Conservation (phyloP, 2,888 invertebrate genomes). For the Scaptomyza polygonia region DNA sequence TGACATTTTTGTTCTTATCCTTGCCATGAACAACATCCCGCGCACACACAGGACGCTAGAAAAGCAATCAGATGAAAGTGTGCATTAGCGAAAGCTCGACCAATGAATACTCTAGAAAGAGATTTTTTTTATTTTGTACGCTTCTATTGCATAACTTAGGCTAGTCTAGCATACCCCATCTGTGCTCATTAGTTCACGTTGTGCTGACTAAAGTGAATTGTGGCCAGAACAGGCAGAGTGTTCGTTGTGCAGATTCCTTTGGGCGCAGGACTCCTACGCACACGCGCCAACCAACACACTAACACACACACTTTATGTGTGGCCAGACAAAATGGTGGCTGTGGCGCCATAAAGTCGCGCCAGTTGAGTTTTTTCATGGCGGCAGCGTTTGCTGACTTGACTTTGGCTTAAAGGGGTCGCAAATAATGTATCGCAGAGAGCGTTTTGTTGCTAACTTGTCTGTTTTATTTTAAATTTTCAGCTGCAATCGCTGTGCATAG, state of each 20-base stretch:
- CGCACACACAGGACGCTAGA: constrained; percentile 31
- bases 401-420: constrained; percentile 11
- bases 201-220: constrained; percentile 40
- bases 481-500: constrained; percentile 26
- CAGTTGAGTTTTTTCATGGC: constrained; percentile 83
- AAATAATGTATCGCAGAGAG: neutral
- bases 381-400: constrained; percentile 61
- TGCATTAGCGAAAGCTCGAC: constrained; percentile 1
- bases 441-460: constrained; percentile 20
- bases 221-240: constrained; percentile 34
- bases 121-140: neutral
- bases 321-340: constrained; percentile 81
- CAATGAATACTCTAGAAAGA: constrained; percentile 15
- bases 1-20: constrained; percentile 77
- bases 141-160: neutral
- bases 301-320: constrained; percentile 50
- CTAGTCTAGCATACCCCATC: constrained; percentile 18
- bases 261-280: constrained; percentile 50
- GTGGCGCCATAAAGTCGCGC: constrained; percentile 84
- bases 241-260: constrained; percentile 52
- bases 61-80: constrained; percentile 44
- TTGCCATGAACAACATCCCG: constrained; percentile 36
- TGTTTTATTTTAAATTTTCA: neutral
- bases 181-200: constrained; percentile 16
- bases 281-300: constrained; percentile 46